Percentiles rank a stretch among this genome's conserved stretches.
Evolutionary conservation across 2,888 invertebrate species (phyloP).

Genomic region (Drosophila nigricruria): DNA sequence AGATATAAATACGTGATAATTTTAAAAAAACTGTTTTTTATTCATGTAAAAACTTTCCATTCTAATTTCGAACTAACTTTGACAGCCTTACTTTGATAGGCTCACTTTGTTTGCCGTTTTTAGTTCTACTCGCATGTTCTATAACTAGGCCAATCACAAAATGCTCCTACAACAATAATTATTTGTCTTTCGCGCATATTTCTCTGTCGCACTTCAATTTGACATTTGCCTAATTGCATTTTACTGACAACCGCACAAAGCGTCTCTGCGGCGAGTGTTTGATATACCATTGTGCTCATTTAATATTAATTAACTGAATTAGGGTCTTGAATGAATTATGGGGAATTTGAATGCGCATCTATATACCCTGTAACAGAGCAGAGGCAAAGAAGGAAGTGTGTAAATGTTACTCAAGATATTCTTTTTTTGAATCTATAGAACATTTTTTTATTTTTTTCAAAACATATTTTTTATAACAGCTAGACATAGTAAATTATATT

Average conservation of each 20-base stretch:
- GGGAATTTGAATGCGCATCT: not conserved
- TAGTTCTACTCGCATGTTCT: no score
- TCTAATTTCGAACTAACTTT: not conserved
- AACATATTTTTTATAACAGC: not conserved
- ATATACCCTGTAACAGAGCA: not conserved
- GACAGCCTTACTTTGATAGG: not conserved
- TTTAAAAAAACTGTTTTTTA: not conserved
- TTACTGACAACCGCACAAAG: slow-evolving; percentile 6
- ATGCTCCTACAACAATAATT: not conserved
- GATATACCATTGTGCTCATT: slow-evolving; percentile 7
- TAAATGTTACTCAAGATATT: not conserved
- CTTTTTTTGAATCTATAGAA: not conserved
- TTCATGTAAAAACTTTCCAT: not conserved
- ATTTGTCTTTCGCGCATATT: slow-evolving; percentile 1
- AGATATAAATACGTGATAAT: not conserved
- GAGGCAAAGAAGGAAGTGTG: no score
- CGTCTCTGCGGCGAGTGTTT: not conserved
- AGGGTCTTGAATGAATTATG: slow-evolving; percentile 10
- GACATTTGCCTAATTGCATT: slow-evolving; percentile 23
- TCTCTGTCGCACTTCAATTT: slow-evolving; percentile 1
- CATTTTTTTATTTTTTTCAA: not conserved
- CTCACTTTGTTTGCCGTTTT: not conserved
- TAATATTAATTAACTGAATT: slow-evolving; percentile 5
- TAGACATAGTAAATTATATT: not conserved
- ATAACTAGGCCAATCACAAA: not conserved